Base-by-base conservation (phyloP, 1,140 invertebrate species). In the Cydia pomonella region DNA sequence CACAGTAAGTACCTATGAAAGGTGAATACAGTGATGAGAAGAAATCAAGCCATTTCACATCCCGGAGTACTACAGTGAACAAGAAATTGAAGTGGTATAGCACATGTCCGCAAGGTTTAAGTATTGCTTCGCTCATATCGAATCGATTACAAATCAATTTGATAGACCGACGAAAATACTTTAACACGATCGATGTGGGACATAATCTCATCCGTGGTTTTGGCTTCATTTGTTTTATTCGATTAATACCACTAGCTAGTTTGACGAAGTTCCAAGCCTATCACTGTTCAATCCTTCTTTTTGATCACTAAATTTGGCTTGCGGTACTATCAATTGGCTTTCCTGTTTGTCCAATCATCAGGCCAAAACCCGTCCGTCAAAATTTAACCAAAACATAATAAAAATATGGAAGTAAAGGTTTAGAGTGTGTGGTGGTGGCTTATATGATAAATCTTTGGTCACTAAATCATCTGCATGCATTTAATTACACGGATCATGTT, bases 361-460 rank as follows among this genome's bases (percentile, higher is more conserved):
- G 10, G 85, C 83, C 79, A 81, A 87, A 87, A 84, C 74, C 82
- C 81, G 84, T 82, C 75, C 76, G 76, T 80, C 91, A 89, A 93
- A 93, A 93, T 93, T 93, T 92, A 91, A 92, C 88, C 83, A 69
- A 29, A 80, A 79, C 79, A 78, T 80, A 79, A 81, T 86, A 75
- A 81, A 80, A 86, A 86, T 77, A 89, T 88, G 90, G 90, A 93
- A 92, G 91, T 90, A 79, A 87, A 88, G 91, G 90, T 93, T 88
- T 88, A 92, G 91, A 93, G 91, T 93, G 91, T 93, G 91, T 93
- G 91, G 91, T 93, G 91, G 91, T 93, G 91, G 91, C 90, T 91
- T 92, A 83, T 79, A 87, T 82, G 76, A 84, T 77, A 75, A 79
- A 81, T 77, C 83, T 80, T 80, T 78, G 80, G 79, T 88, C 90